phyloP scores from a whole-genome alignment of 2,113 vertebrate genomes.

The Phoenicopterus ruber region DNA sequence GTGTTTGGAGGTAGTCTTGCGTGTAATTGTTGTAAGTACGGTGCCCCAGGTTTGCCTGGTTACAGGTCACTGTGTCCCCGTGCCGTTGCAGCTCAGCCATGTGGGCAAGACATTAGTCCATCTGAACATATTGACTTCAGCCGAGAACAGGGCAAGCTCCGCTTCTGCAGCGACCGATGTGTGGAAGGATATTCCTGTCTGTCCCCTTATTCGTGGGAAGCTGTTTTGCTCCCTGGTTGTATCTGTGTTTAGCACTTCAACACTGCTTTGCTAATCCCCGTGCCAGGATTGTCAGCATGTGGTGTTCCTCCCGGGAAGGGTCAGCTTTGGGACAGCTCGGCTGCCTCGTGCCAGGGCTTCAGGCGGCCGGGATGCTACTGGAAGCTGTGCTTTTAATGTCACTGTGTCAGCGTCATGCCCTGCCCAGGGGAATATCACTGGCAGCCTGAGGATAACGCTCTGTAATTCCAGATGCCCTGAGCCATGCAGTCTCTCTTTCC shows the following conservation, averaged over 20 bases:
- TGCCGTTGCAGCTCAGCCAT: not conserved
- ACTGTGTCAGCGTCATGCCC: not conserved
- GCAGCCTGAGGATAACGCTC: not conserved
- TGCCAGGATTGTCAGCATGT: not conserved
- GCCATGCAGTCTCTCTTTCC: not conserved
- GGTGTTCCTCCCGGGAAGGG: not conserved
- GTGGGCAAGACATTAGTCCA: not conserved
- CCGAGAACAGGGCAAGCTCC: not conserved
- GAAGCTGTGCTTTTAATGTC: slow-evolving; percentile 6
- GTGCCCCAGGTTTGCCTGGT: not conserved
- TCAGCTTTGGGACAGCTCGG: not conserved
- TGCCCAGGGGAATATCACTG: not conserved
- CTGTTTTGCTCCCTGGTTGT: not conserved
- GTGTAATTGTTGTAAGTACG: not conserved
- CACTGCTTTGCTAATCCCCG: not conserved
- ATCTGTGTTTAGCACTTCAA: slow-evolving; percentile 4
- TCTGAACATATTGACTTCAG: not conserved
- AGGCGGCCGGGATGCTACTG: not conserved
- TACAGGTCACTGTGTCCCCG: not conserved
- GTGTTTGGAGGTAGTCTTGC: not conserved
- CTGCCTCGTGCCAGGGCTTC: not conserved
- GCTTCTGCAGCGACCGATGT: fast-evolving
- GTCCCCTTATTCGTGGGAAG: not conserved
- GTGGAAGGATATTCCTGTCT: not conserved
- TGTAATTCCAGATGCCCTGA: not conserved